These are phyloP conservation scores for Cheilosia grossa DNA, from an alignment of 2,888 invertebrate species.

Conservation along the genomic window DNA sequence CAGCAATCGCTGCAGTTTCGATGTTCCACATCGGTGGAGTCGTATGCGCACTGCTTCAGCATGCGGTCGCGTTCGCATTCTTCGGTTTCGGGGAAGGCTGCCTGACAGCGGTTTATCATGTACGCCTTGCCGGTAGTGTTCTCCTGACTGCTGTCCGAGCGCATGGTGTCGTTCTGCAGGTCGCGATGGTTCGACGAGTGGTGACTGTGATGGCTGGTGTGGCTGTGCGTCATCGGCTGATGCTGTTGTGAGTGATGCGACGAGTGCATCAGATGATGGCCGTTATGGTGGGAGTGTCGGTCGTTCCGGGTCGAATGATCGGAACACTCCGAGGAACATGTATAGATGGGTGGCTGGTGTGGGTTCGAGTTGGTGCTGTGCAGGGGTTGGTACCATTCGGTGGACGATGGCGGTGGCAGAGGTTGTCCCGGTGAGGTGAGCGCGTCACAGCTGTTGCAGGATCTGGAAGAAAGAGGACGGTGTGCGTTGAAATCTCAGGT, in stretches of 20 bases:
- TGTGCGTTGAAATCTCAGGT: background rate
- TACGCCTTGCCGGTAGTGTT: slow-evolving; percentile 75
- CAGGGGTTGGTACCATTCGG: slow-evolving; percentile 82
- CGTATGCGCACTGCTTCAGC: slow-evolving; percentile 77
- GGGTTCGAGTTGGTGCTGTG: slow-evolving; percentile 79
- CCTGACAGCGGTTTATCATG: slow-evolving; percentile 68
- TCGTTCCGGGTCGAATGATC: slow-evolving; percentile 80
- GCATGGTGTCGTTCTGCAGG: slow-evolving; percentile 77
- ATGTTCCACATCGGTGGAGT: slow-evolving; percentile 77
- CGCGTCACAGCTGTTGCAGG: slow-evolving; percentile 83
- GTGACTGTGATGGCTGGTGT: slow-evolving; percentile 72
- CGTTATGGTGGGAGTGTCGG: slow-evolving; percentile 79
- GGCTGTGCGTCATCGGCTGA: slow-evolving; percentile 71
- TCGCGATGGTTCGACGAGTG: slow-evolving; percentile 68
- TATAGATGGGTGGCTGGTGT: slow-evolving; percentile 82
- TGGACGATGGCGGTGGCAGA: slow-evolving; percentile 77
- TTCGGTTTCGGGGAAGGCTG: slow-evolving; percentile 78
- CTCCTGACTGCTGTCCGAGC: slow-evolving; percentile 80
- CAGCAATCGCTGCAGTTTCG: slow-evolving; percentile 84
- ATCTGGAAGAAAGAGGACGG: slow-evolving; percentile 74
- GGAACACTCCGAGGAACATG: slow-evolving; percentile 84
- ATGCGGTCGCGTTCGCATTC: slow-evolving; percentile 80
- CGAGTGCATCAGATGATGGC: slow-evolving; percentile 72
- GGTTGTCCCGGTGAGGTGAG: slow-evolving; percentile 82
- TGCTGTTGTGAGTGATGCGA: slow-evolving; percentile 75